A percentile compares a stretch with the other conserved stretches of the same genome.
phyloP scores from a whole-genome alignment of 1,140 invertebrate genomes.

The Neocloeon triangulifer region DNA sequence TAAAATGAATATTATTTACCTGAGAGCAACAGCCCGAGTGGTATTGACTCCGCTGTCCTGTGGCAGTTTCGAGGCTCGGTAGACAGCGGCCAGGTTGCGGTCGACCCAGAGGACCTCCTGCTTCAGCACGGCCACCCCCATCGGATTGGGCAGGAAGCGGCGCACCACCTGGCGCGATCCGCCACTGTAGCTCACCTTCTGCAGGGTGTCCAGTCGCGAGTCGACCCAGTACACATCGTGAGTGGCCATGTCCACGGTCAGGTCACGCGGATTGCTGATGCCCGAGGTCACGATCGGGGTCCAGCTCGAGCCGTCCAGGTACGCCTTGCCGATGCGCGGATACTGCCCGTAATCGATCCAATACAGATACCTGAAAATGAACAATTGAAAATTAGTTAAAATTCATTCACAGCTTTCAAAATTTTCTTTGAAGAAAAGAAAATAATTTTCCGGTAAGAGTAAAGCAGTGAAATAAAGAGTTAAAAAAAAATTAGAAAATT shows the following conservation, averaged over 20 bases:
- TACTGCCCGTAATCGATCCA: constrained; percentile 98
- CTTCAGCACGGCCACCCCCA: constrained; percentile 68
- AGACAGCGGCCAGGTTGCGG: constrained; percentile 71
- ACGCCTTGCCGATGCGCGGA: constrained; percentile 76
- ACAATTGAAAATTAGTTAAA: background rate
- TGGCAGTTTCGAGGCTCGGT: too few relatives aligned
- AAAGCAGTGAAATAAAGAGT: background rate
- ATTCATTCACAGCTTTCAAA: background rate
- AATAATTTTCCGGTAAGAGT: background rate
- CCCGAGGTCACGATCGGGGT: constrained; percentile 69
- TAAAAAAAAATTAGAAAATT: background rate
- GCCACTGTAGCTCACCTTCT: constrained; percentile 62
- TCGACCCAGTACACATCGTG: constrained; percentile 98
- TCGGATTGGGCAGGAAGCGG: constrained; percentile 78
- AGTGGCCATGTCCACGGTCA: constrained; percentile 83
- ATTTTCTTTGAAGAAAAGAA: background rate
- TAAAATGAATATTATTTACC: too few relatives aligned
- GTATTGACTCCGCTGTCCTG: too few relatives aligned
- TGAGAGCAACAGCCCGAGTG: too few relatives aligned
- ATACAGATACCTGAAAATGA: constrained; percentile 40
- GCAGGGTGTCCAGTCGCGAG: constrained; percentile 76
- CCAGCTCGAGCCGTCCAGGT: constrained; percentile 76
- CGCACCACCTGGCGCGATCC: constrained; percentile 56
- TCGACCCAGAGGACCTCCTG: constrained; percentile 88
- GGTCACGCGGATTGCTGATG: constrained; percentile 73